phyloP scores from a whole-genome alignment of 2,113 vertebrate genomes.

The Oceanites oceanicus region DNA sequence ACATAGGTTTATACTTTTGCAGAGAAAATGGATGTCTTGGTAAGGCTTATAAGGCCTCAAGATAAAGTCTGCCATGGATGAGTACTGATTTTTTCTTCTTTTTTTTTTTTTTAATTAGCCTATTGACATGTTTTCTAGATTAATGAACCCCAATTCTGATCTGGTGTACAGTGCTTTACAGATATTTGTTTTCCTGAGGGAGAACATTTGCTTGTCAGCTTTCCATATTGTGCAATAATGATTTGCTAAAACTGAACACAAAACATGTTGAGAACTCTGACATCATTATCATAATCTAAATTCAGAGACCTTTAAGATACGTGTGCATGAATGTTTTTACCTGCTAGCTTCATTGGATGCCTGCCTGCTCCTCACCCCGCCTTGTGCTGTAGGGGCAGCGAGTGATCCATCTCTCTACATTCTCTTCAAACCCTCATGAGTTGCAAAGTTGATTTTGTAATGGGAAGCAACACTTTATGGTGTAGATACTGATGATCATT shows the following conservation, averaged over 20 bases:
- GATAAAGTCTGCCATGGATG: background rate
- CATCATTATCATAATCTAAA: background rate
- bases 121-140: background rate
- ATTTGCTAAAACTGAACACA: background rate
- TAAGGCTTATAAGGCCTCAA: background rate
- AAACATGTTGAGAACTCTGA: background rate
- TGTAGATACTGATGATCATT: background rate
- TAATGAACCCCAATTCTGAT: background rate
- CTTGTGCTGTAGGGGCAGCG: background rate
- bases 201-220: background rate
- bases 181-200: background rate
- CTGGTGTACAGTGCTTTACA: background rate
- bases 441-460: background rate
- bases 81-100: background rate
- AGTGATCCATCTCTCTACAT: background rate
- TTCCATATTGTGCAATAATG: background rate
- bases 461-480: background rate
- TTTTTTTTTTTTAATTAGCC: background rate
- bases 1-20: background rate
- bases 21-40: background rate
- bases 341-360: background rate
- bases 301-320: background rate
- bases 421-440: background rate
- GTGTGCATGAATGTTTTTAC: background rate
- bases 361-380: fast-evolving